These are phyloP conservation scores for Athrips mouffetella DNA, from an alignment of 2,888 invertebrate genomes.

Conservation along the genomic window DNA sequence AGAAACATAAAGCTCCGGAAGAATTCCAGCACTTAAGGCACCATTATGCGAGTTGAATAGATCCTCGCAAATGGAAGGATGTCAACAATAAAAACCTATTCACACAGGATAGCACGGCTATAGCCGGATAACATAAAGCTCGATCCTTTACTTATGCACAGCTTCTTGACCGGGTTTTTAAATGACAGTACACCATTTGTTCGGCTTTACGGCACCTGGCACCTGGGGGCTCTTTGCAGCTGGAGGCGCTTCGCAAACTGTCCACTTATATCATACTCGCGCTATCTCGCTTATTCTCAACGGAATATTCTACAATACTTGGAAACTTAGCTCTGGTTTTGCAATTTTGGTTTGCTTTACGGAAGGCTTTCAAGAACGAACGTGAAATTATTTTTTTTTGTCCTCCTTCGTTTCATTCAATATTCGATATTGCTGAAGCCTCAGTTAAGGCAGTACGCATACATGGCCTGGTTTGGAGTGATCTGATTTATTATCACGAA, in stretches of 20 bases:
- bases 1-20: not conserved
- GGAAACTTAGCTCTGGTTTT: too few relatives aligned
- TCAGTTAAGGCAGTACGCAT: too few relatives aligned
- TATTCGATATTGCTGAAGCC: too few relatives aligned
- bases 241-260: conserved; percentile 13
- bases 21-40: not conserved
- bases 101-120: not conserved
- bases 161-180: conserved; percentile 9
- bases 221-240: not conserved
- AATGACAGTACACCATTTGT: not conserved
- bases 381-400: too few relatives aligned
- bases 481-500: too few relatives aligned
- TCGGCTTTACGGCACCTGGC: not conserved
- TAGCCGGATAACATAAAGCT: conserved; percentile 2
- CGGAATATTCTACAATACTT: too few relatives aligned
- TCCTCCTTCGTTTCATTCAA: too few relatives aligned
- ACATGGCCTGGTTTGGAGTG: too few relatives aligned
- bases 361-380: too few relatives aligned
- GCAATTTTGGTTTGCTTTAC: too few relatives aligned
- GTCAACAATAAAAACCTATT: conserved; percentile 10
- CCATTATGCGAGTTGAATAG: conserved; percentile 7
- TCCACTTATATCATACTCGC: conserved; percentile 16
- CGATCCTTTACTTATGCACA: conserved; percentile 10
- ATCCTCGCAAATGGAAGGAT: conserved; percentile 1
- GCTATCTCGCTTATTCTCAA: not conserved